Base-by-base conservation (phyloP, 2,888 invertebrate genomes). In the Hirtodrosophila trivittata region DNA sequence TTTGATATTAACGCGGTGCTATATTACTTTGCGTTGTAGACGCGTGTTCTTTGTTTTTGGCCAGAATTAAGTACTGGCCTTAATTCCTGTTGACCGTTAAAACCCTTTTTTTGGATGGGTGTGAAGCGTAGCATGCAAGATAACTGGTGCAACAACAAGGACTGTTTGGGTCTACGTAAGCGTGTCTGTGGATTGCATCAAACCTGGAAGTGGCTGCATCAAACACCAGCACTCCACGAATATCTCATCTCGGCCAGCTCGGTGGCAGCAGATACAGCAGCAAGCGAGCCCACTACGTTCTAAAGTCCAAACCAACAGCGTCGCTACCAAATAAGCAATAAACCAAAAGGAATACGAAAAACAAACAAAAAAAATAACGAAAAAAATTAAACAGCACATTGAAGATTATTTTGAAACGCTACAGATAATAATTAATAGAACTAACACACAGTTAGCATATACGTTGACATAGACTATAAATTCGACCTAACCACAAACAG, bases 151-250 rank as follows among this genome's bases (percentile, higher is more conserved):
- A 71, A 12, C 67, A 80, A 87, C 77, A 90, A 91, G 80, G 91
- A 91, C 80, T 91, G 89, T 94, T 93, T 96, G 93, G 96, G 95
- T 93, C 95, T 96, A 92, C 95, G 96, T 92, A 94, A 93, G 93
- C 95, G 96, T 92, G 94, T 95, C 92, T 95, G 95, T 92, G 93
- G 94, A 92, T 94, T 96, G 92, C 96, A 97, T 92, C 96, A 96
- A 92, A 97, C 97, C 90, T 97, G 96, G 95, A 97, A 97, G 96
- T 97, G 97, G 97, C 92, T 97, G 91, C 97, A 97, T 91, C 96
- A 96, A 91, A 97, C 97, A 75, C 95, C 95, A 88, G 95, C 94
- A 86, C 93, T 97, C 65, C 97, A 97, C 93, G 95, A 96, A 88
- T 96, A 96, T 89, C 93, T 97, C 88, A 95, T 96, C 91, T 94